These are phyloP conservation scores for Anguilla rostrata DNA, from an alignment of 2,113 vertebrate genomes.

Conservation along the genomic window DNA sequence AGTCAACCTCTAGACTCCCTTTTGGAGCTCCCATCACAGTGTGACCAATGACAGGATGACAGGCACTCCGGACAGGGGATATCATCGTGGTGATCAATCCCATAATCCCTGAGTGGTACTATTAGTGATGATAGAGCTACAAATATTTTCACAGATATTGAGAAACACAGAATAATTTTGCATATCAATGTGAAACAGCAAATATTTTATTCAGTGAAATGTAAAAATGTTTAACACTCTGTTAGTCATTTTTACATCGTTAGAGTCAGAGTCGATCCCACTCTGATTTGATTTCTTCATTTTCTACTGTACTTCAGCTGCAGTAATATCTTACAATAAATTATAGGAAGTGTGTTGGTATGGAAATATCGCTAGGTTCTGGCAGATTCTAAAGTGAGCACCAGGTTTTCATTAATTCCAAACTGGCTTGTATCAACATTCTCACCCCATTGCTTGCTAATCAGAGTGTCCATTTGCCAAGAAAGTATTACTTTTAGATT, in stretches of 20 bases:
- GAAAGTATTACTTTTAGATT: constrained; percentile 17
- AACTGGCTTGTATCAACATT: constrained; percentile 25
- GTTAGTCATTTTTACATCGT: too few relatives aligned
- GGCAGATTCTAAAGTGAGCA: constrained; percentile 22
- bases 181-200: background rate
- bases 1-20: constrained; percentile 63
- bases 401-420: background rate
- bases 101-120: constrained; percentile 21
- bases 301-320: background rate
- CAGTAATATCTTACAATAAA: background rate
- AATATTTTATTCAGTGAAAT: background rate
- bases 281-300: background rate
- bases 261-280: too few relatives aligned
- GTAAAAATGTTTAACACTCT: background rate
- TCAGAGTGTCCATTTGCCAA: constrained; percentile 8
- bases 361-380: constrained; percentile 7
- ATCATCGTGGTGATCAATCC: constrained; percentile 20
- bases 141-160: background rate
- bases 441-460: constrained; percentile 16
- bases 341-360: constrained; percentile 8
- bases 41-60: constrained; percentile 46
- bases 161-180: background rate
- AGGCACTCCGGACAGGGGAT: constrained; percentile 40
- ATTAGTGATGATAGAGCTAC: background rate
- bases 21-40: constrained; percentile 57